A percentile compares a stretch with the other conserved stretches of the same genome.
These are phyloP conservation scores for Bombus picipes DNA, from an alignment of 1,140 invertebrate species.

Conservation along the genomic window DNA sequence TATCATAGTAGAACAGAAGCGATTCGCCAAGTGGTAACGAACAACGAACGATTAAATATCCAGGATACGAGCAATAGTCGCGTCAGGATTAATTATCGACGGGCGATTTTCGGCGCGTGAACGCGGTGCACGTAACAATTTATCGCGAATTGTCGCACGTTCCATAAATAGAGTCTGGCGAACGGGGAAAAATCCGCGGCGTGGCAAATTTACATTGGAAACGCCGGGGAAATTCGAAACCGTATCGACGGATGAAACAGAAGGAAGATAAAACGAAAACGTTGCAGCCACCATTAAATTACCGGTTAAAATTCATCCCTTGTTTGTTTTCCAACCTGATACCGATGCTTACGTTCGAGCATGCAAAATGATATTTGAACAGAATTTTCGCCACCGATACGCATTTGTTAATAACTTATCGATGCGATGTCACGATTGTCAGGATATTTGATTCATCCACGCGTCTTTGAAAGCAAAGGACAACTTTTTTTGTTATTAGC, in stretches of 20 bases:
- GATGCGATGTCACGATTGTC: no score
- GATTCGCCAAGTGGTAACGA: background rate
- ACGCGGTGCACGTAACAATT: slow-evolving; percentile 4
- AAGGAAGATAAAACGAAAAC: background rate
- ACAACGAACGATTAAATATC: slow-evolving; percentile 19
- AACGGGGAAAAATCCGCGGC: background rate
- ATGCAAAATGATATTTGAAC: slow-evolving; percentile 17
- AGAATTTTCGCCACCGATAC: background rate
- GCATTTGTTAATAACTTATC: slow-evolving; percentile 14
- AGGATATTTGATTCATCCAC: background rate
- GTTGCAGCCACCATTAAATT: slow-evolving; percentile 1
- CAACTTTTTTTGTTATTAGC: background rate
- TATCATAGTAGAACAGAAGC: background rate
- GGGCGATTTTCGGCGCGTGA: slow-evolving; percentile 1
- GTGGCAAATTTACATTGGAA: slow-evolving; percentile 27
- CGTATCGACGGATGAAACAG: background rate
- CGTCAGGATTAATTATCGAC: slow-evolving; percentile 29
- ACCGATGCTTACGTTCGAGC: background rate
- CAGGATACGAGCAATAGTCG: background rate
- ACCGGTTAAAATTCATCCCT: slow-evolving; percentile 12
- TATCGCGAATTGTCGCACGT: slow-evolving; percentile 2
- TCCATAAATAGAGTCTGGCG: slow-evolving; percentile 27
- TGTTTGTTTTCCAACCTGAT: background rate
- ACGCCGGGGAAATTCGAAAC: background rate
- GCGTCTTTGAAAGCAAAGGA: background rate